Percentiles rank a stretch among this genome's conserved stretches.
Evolutionary conservation across 2,888 invertebrate genomes (phyloP).

Genomic region (Elegia similella): DNA sequence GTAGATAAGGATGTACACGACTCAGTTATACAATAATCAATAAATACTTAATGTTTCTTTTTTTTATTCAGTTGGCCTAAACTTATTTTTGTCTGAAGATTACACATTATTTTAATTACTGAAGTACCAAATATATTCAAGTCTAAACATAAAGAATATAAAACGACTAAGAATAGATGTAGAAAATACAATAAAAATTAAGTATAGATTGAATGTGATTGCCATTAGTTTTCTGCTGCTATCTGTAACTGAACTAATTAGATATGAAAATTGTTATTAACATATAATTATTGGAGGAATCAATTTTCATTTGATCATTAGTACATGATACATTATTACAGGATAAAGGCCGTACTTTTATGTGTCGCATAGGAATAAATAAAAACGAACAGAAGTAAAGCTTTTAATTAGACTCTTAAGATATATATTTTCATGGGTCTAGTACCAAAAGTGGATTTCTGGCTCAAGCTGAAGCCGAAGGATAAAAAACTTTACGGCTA

Average conservation of each 20-base stretch:
- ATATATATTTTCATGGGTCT: too few relatives aligned
- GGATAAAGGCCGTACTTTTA: background rate
- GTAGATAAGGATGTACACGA: too few relatives aligned
- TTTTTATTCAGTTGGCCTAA: conserved; percentile 13
- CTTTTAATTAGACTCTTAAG: background rate
- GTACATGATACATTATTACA: background rate
- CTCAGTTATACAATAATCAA: too few relatives aligned
- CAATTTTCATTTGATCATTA: background rate
- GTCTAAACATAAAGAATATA: background rate
- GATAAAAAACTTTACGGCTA: too few relatives aligned
- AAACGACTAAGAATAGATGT: conserved; percentile 18
- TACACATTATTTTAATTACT: background rate
- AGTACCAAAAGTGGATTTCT: too few relatives aligned
- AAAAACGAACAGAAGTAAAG: background rate
- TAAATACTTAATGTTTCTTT: too few relatives aligned
- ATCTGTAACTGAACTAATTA: conserved; percentile 23
- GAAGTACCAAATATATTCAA: background rate
- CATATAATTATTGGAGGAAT: background rate
- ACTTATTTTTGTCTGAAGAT: conserved; percentile 2
- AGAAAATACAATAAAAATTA: conserved; percentile 29
- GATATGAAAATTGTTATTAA: conserved; percentile 21
- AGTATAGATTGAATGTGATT: conserved; percentile 55
- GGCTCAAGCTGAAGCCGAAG: too few relatives aligned
- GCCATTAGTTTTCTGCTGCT: conserved; percentile 38
- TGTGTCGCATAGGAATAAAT: background rate